Evolutionary conservation across 2,113 vertebrate species (phyloP).

Genomic region (Ailuropoda melanoleuca): DNA sequence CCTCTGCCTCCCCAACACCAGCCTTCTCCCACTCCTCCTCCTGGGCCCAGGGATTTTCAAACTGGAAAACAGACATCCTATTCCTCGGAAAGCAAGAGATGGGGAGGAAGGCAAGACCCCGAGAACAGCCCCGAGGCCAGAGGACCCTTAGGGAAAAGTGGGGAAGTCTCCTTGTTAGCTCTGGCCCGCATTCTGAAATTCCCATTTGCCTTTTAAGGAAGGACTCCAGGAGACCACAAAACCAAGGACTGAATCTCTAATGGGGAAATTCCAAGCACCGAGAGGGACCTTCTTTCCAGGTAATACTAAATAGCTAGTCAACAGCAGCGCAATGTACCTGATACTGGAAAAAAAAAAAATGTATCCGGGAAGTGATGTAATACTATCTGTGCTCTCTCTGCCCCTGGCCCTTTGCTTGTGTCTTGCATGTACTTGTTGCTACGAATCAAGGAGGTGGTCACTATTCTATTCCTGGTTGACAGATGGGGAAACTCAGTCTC

Average conservation of each 20-base stretch:
- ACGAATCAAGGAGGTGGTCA: background rate
- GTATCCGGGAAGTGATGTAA: rapidly evolving
- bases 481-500: conserved; percentile 26
- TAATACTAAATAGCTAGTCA: background rate
- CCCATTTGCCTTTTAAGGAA: background rate
- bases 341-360: background rate
- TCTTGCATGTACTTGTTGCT: background rate
- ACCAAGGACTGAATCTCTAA: conserved; percentile 21
- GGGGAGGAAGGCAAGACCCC: background rate
- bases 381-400: rapidly evolving
- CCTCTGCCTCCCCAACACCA: background rate
- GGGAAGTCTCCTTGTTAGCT: background rate
- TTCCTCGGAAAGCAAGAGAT: background rate
- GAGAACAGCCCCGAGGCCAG: rapidly evolving
- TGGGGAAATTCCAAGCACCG: background rate
- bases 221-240: background rate
- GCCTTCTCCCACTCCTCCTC: background rate
- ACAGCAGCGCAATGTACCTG: background rate
- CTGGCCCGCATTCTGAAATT: background rate
- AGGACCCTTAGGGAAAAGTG: background rate
- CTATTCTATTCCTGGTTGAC: background rate
- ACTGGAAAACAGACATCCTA: background rate
- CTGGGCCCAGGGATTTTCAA: background rate
- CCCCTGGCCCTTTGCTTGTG: background rate
- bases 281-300: background rate